Conservation (phyloP, 1,140 invertebrate genomes). For the Caerostris extrusa region DNA sequence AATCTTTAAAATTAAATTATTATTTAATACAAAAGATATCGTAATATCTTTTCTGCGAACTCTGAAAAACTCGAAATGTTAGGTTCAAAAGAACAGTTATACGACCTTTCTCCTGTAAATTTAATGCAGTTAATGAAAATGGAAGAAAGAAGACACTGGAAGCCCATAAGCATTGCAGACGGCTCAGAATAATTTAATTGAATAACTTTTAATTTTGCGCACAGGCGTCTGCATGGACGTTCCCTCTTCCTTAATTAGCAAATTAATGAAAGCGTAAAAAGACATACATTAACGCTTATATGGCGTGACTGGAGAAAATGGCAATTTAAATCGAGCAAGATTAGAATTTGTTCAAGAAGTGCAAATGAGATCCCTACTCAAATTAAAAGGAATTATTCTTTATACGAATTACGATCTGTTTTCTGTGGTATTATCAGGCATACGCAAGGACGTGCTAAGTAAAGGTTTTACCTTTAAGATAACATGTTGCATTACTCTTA, state of each 20-base stretch:
- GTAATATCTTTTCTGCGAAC: too few species aligned
- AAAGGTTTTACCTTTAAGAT: too few species aligned
- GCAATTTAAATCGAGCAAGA: background rate
- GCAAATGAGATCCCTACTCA: background rate
- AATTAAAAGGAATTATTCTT: background rate
- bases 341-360: constrained; percentile 7
- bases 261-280: constrained; percentile 33
- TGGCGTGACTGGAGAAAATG: constrained; percentile 6
- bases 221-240: background rate
- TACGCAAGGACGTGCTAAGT: too few species aligned
- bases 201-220: background rate
- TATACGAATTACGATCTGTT: background rate
- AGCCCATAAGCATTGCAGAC: background rate
- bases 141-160: background rate
- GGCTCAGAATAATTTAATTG: constrained; percentile 21
- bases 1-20: too few species aligned
- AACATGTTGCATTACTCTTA: too few species aligned
- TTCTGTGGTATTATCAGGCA: too few species aligned
- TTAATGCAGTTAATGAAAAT: background rate
- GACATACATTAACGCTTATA: background rate
- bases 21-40: too few species aligned
- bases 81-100: background rate
- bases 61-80: too few species aligned
- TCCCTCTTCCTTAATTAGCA: background rate
- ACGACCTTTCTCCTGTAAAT: background rate